Evolutionary conservation across 2,888 invertebrate genomes (phyloP).

Genomic region (Lasioglossum lativentre): DNA sequence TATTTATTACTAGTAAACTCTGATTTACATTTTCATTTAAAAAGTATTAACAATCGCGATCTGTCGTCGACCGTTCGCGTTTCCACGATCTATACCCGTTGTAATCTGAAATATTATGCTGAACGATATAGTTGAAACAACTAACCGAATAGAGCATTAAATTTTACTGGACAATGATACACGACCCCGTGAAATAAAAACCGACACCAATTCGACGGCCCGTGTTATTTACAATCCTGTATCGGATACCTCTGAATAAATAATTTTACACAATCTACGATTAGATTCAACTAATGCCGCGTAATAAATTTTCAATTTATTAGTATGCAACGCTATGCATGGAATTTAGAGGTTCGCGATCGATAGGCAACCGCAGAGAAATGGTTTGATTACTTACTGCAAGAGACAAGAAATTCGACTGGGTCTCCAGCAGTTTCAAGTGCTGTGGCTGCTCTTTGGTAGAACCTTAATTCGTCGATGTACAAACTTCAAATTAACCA

Average conservation of each 20-base stretch:
- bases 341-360: background rate
- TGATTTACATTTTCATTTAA: too few relatives aligned
- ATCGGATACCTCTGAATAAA: background rate
- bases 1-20: too few relatives aligned
- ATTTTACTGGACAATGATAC: constrained; percentile 25
- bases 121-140: constrained; percentile 32
- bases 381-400: background rate
- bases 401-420: constrained; percentile 23
- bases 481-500: constrained; percentile 14
- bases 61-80: background rate
- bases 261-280: background rate
- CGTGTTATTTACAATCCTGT: constrained; percentile 31
- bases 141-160: constrained; percentile 15
- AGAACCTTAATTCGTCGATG: constrained; percentile 17
- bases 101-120: constrained; percentile 33
- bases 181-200: constrained; percentile 12
- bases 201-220: background rate
- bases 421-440: background rate
- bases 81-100: constrained; percentile 18
- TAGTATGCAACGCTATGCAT: background rate
- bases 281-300: background rate
- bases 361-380: background rate
- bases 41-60: constrained; percentile 5
- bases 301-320: background rate
- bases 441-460: background rate